Base-by-base conservation (phyloP, 2,797 vertebrate species). In the Paguma larvata region DNA sequence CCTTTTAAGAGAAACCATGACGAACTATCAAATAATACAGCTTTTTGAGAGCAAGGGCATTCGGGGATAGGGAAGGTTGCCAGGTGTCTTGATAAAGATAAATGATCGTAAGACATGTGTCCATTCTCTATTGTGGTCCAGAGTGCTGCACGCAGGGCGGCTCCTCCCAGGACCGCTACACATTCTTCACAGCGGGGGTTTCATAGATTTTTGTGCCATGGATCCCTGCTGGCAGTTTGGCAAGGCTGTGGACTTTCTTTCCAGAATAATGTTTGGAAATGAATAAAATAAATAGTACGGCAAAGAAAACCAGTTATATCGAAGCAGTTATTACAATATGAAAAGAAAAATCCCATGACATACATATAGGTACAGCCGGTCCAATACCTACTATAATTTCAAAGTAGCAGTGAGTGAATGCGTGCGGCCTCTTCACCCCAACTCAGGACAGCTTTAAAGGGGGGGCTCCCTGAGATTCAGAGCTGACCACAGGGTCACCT, bases 1-100 rank as follows among this genome's bases (percentile, higher is more conserved):
- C 99, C 99, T 99, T 97, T 51, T 30, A 85, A 68, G 78, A 89
- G 70, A 92, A 94, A 38, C 13, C 73, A 89, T 25, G 34, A 93
- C 56, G 80, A 95, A 65, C 75, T 21, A 38, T 38, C 14, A 95
- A 56, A 70, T 34, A 63, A 80, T 19, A 53, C 18, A 13, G 38
- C 5, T 53, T 79, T 85, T 70, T 68, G 34, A 63, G 27, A 73
- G 38, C 13, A 70, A 68, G 30, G 18, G 2, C 12, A 23, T 62
- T 80, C 51, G 65, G 80, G 44, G 46, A n/a, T 19, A 72, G 38
- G 27, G 25, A 32, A 53, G 32, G 6, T 0, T 34, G 34, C 44
- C 23, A 53, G 38, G 0, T 46, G 65, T 93, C 79, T 62, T 25
- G 11, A 85, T 56, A 70, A 53, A 97, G 77, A 25, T 73, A 19